A percentile compares a stretch with the other conserved stretches of the same genome.
These are phyloP conservation scores for Perdita meconis DNA, from an alignment of 2,888 invertebrate genomes.

Conservation along the genomic window DNA sequence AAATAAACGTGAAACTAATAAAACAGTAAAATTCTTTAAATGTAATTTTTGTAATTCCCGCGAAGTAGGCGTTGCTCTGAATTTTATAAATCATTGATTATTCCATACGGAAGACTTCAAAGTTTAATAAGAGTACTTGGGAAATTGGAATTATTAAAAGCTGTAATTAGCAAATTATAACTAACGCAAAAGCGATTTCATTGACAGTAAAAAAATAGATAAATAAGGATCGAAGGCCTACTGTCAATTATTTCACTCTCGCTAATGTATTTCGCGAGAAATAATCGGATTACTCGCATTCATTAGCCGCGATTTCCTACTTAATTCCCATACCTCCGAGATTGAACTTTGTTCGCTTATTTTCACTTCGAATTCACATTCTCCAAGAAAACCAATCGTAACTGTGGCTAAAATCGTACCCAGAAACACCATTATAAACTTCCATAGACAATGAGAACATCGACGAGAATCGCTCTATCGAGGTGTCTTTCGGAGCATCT, in stretches of 20 bases:
- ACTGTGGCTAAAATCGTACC: not conserved
- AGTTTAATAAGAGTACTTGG: too few relatives aligned
- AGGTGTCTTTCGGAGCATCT: constrained; percentile 29
- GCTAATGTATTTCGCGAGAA: constrained; percentile 7
- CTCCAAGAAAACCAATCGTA: not conserved
- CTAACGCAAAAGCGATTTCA: constrained; percentile 7
- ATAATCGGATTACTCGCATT: not conserved
- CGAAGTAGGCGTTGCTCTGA: too few relatives aligned
- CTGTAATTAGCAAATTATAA: not conserved
- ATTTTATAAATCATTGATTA: not conserved
- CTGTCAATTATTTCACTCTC: constrained; percentile 9
- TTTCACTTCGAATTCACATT: not conserved
- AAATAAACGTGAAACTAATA: too few relatives aligned
- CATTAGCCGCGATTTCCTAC: constrained; percentile 2
- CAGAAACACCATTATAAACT: not conserved
- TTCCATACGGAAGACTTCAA: too few relatives aligned
- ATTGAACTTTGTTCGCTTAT: not conserved
- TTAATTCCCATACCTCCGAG: not conserved
- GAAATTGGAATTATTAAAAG: not conserved
- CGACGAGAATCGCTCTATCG: constrained; percentile 13
- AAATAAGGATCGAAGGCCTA: constrained; percentile 8
- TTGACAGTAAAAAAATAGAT: not conserved
- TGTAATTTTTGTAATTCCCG: too few relatives aligned
- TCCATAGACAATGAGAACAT: constrained; percentile 15
- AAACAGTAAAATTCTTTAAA: too few relatives aligned